These are phyloP conservation scores for Catharus bicknelli DNA, from an alignment of 2,113 vertebrate genomes.

Conservation along the genomic window DNA sequence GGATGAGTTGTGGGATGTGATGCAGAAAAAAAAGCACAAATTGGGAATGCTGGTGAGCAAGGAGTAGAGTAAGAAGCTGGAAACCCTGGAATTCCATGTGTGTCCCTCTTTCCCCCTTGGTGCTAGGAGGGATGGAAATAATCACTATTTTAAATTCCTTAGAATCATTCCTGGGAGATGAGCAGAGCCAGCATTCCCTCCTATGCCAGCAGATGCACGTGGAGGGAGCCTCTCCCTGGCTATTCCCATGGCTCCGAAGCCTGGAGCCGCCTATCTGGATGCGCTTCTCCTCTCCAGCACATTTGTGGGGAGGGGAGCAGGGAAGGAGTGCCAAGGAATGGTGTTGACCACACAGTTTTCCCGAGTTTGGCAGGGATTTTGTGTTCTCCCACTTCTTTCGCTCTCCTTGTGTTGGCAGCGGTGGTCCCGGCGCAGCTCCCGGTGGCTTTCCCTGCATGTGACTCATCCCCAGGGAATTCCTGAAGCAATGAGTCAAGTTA, in stretches of 20 bases:
- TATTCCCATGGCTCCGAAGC: not conserved
- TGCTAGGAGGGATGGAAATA: not conserved
- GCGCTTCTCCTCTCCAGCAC: not conserved
- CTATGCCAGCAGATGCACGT: accelerated
- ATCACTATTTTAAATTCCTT: not conserved
- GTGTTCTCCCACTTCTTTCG: slow-evolving; percentile 46
- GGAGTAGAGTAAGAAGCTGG: not conserved
- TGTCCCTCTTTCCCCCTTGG: not conserved
- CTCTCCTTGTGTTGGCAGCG: slow-evolving; percentile 28
- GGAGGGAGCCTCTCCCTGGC: accelerated
- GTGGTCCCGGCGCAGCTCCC: slow-evolving; percentile 22
- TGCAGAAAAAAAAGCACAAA: accelerated
- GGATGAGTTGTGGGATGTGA: not conserved
- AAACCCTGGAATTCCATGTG: not conserved
- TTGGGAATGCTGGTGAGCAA: not conserved
- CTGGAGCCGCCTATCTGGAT: not conserved
- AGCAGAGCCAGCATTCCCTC: not conserved
- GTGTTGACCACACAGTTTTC: not conserved
- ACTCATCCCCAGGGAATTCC: slow-evolving; percentile 64
- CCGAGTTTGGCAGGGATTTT: slow-evolving; percentile 1
- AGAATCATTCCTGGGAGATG: not conserved
- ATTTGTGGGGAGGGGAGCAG: not conserved
- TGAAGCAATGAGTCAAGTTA: slow-evolving; percentile 59
- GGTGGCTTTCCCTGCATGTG: slow-evolving; percentile 53
- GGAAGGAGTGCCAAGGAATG: slow-evolving; percentile 15